Conservation (phyloP, 2,797 vertebrate species). For the Cyprinella venusta region DNA sequence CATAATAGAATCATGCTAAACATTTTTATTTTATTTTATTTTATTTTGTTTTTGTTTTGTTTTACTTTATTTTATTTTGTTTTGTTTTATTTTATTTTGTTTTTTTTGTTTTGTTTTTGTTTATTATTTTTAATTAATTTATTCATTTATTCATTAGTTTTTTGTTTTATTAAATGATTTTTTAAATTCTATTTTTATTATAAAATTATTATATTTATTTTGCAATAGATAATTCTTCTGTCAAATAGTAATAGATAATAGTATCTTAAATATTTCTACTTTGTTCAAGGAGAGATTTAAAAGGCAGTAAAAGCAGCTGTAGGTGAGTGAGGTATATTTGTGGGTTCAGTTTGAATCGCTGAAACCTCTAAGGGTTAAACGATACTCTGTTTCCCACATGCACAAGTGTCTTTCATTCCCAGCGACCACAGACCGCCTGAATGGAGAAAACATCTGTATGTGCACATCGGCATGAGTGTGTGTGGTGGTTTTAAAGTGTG, state of each 20-base stretch:
- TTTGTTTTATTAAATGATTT: no score
- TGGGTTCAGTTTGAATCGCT: neutral
- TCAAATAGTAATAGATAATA: no score
- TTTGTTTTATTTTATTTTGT: no score
- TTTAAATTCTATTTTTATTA: neutral
- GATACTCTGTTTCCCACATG: slow-evolving; percentile 43
- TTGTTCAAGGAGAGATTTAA: neutral
- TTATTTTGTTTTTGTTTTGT: no score
- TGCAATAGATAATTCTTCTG: neutral
- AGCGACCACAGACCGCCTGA: slow-evolving; percentile 1
- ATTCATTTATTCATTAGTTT: no score
- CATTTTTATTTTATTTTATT: neutral
- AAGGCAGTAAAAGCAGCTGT: neutral
- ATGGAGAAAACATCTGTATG: slow-evolving; percentile 42
- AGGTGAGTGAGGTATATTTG: neutral
- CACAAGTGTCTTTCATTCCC: slow-evolving; percentile 23
- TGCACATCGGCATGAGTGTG: slow-evolving; percentile 21
- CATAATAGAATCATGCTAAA: no score
- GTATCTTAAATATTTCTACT: neutral
- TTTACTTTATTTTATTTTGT: no score
- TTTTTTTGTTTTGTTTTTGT: no score
- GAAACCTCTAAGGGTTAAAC: neutral
- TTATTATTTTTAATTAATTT: no score
- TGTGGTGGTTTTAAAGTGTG: slow-evolving; percentile 29
- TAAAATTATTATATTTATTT: neutral